Conservation (phyloP, 2,797 vertebrate species). For the Channallabes apus region DNA sequence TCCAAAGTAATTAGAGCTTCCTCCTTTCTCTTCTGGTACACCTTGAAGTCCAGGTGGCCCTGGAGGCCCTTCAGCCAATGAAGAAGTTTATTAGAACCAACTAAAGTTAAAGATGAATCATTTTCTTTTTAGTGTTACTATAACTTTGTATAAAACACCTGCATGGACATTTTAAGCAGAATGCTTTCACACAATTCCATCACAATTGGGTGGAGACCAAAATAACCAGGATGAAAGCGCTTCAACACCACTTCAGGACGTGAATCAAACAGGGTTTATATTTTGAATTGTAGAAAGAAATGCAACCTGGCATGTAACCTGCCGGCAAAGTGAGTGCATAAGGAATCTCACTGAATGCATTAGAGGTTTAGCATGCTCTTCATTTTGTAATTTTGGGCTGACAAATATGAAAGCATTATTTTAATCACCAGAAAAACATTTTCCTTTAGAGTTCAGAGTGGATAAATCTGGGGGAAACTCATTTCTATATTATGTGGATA, state of each 20-base stretch:
- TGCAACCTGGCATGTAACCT: not conserved
- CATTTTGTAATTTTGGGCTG: too few species aligned
- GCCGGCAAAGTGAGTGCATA: too few species aligned
- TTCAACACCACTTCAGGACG: not conserved
- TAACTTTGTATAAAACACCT: not conserved
- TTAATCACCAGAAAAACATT: too few species aligned
- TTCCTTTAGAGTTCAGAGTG: too few species aligned
- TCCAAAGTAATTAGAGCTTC: conserved; percentile 22
- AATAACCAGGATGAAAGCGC: not conserved
- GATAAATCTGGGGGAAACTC: too few species aligned
- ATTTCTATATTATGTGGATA: too few species aligned
- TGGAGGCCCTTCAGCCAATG: conserved; percentile 55
- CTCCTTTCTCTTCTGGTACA: conserved; percentile 61
- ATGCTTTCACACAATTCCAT: not conserved
- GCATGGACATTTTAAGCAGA: not conserved
- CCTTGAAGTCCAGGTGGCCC: conserved; percentile 62
- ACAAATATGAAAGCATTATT: too few species aligned
- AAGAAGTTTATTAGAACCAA: not conserved
- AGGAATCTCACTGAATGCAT: too few species aligned
- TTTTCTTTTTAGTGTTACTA: not conserved
- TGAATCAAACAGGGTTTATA: not conserved
- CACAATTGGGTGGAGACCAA: not conserved
- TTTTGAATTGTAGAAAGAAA: not conserved
- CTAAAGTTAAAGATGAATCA: not conserved
- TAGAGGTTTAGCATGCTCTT: too few species aligned